Conservation (phyloP, 2,888 invertebrate species). For the Anarsia innoxiella region DNA sequence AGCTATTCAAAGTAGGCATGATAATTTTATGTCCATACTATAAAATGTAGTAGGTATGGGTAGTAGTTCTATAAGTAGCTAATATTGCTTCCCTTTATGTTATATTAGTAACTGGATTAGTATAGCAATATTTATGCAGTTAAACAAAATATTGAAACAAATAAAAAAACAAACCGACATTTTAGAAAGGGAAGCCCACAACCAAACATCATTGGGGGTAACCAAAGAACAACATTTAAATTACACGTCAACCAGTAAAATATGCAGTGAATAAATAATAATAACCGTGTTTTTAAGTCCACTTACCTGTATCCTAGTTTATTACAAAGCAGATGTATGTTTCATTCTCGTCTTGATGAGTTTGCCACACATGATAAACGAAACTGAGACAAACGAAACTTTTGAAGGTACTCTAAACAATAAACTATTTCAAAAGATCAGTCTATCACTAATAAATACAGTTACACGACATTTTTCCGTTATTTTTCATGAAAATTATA, state of each 20-base stretch:
- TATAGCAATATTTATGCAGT: too few relatives aligned
- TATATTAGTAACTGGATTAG: too few relatives aligned
- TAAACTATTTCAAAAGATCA: constrained; percentile 22
- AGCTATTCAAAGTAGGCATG: constrained; percentile 24
- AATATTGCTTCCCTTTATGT: too few relatives aligned
- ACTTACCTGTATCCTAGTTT: constrained; percentile 61
- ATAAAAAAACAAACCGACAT: constrained; percentile 41
- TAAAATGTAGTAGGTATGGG: too few relatives aligned
- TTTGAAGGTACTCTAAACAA: constrained; percentile 12
- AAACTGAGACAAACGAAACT: constrained; percentile 15
- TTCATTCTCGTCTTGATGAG: constrained; percentile 63
- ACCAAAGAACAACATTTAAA: too few relatives aligned
- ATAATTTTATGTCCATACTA: too few relatives aligned
- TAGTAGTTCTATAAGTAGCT: too few relatives aligned
- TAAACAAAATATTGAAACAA: too few relatives aligned
- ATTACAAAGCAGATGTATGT: constrained; percentile 60
- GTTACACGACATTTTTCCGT: constrained; percentile 58
- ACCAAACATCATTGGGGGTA: too few relatives aligned
- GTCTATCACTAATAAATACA: constrained; percentile 36
- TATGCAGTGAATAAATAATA: constrained; percentile 23
- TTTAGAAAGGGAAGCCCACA: constrained; percentile 66
- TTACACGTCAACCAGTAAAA: constrained; percentile 21
- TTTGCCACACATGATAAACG: constrained; percentile 62
- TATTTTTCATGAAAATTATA: constrained; percentile 59
- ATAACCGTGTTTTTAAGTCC: constrained; percentile 28